Conservation (phyloP, 2,797 vertebrate species). For the Taeniopygia guttata region DNA sequence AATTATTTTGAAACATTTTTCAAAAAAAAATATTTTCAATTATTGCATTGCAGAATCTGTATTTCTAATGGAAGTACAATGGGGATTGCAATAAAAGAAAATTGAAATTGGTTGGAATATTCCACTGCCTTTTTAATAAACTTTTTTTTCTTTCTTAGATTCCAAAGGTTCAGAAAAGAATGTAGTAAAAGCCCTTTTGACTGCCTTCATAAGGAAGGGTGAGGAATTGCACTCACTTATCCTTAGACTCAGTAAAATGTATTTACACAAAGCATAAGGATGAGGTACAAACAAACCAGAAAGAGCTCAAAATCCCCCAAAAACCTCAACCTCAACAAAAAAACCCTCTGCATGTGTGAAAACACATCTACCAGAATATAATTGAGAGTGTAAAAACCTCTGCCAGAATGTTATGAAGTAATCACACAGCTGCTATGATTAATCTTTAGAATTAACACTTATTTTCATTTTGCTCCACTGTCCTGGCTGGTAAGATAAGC, state of each 20-base stretch:
- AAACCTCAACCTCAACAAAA: background rate
- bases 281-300: background rate
- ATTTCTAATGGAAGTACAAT: background rate
- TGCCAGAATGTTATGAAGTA: background rate
- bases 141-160: background rate
- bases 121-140: background rate
- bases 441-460: background rate
- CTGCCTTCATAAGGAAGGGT: background rate
- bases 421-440: background rate
- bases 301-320: background rate
- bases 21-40: accelerated
- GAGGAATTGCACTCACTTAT: background rate
- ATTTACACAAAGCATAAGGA: background rate
- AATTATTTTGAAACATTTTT: background rate
- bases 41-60: background rate
- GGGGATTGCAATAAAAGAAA: background rate
- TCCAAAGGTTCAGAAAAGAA: background rate
- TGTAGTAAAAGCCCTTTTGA: background rate
- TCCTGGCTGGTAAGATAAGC: too few species aligned
- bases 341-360: background rate
- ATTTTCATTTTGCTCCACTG: too few species aligned
- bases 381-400: background rate
- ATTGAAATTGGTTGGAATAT: background rate
- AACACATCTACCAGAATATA: background rate
- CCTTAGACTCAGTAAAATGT: background rate